Base-by-base conservation (phyloP, 2,113 vertebrate genomes). In the Calidris pygmaea region DNA sequence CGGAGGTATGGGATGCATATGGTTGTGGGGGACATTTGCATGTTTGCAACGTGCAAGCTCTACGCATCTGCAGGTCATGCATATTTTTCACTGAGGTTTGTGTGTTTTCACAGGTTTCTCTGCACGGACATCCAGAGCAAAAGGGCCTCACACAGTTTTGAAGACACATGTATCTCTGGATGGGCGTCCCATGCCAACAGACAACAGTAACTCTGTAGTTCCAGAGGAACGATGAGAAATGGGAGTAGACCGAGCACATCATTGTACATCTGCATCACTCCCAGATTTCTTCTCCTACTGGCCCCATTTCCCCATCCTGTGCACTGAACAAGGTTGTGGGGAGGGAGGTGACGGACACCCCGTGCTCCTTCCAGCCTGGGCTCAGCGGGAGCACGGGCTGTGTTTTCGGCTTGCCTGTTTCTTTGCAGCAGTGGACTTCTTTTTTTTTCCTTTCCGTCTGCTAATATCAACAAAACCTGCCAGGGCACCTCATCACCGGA, bases 391-490 rank as follows among this genome's bases (percentile, higher is more conserved):
- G 72, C 47, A 2, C 4, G 35, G 37, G 48, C 60, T 73, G 16
- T 91, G 91, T 81, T 97, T 97, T 87, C n/a, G 21, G 30, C 89
- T 27, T 50, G 39, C 27, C 60, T 65, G 22, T 50, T 70, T 52
- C 91, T 92, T 84, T 89, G 85, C 52, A 3, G 55, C 0, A 0
- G 7, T 59, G 67, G 35, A 6, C 92, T 90, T 73, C 50, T 70
- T 22, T 47, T 53, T 70, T 82, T 15, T 91, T 63, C 32, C 72
- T 50, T 73, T 83, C 84, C 32, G 2, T 12, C 84, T 58, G 20
- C 24, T 95, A 91, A 87, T 35, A 91, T 83, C 84, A 96, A 92
- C 93, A 97, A 55, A 95, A 95, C 91, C 73, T 94, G 81, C 53
- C 70, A 58, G 83, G 68, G 89, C 60, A 68, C 68, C 89, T 96